These are phyloP conservation scores for Alectura lathami DNA, from an alignment of 2,113 vertebrate species.

Conservation along the genomic window DNA sequence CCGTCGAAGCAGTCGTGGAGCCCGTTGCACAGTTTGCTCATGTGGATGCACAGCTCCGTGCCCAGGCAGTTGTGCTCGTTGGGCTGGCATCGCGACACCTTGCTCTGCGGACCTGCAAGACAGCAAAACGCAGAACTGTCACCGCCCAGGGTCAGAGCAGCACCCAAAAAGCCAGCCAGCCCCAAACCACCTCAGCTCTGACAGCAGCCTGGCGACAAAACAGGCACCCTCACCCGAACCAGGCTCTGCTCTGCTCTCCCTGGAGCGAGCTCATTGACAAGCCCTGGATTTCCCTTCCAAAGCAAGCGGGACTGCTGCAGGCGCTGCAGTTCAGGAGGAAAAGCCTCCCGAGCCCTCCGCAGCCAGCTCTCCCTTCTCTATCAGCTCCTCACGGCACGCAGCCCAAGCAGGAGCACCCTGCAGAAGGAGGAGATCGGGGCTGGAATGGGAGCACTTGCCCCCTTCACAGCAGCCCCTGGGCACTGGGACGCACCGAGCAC, in stretches of 20 bases:
- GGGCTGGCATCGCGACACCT: conserved; percentile 88
- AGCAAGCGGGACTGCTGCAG: accelerated
- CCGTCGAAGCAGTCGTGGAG: conserved; percentile 88
- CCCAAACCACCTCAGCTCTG: not conserved
- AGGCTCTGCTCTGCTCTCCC: not conserved
- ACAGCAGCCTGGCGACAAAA: accelerated
- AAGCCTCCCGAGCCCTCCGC: accelerated
- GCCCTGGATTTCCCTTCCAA: not conserved
- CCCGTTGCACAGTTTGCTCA: conserved; percentile 91
- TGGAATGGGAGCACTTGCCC: not conserved
- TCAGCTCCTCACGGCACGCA: accelerated
- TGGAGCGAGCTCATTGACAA: not conserved
- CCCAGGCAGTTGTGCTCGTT: conserved; percentile 92
- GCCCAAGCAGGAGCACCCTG: not conserved
- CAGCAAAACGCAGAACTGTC: not conserved
- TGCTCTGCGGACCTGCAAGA: conserved; percentile 87
- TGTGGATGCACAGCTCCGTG: conserved; percentile 89
- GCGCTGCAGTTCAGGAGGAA: not conserved
- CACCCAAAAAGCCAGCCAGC: not conserved
- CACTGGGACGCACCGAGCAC: not conserved
- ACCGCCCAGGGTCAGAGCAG: not conserved
- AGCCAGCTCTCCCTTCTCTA: not conserved
- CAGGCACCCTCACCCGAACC: not conserved
- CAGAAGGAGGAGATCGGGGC: too few species aligned
- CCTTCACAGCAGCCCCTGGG: not conserved